Evolutionary conservation across 2,797 vertebrate genomes (phyloP), one percentile per base, ranked within the genome.

Genomic region (Anisognathus igniventris): DNA sequence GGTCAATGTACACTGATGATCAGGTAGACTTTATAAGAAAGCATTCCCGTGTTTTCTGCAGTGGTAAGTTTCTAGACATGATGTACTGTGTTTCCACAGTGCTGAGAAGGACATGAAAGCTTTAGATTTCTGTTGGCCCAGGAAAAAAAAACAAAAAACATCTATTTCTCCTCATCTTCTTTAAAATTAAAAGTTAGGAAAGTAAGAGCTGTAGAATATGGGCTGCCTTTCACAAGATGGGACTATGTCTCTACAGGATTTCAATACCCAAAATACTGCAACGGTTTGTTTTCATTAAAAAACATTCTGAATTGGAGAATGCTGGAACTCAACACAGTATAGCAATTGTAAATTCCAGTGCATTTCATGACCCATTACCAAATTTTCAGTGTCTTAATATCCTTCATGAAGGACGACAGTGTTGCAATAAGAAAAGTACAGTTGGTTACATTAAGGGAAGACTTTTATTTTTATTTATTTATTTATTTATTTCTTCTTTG

Each of bases 211-310:
- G 9, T 9, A 51, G 18, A 30, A 30, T 6, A 39, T 35, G 2
- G 0, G 1, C 10, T 31, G 25, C 14, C 10, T 82, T 84, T 72
- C 15, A 12, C 12, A 22, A 31, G 15, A 19, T 28, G 21, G 9
- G 20, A 58, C 23, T 31, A 7, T 19, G 11, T 76, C 16, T 68
- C 21, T 21, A 37, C 3, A 22, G 23, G 31, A 24, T 61, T 77
- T 77, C 1, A 9, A 18, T 53, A 25, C 0, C 0, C 13, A 81
- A 75, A 84, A 64, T 35, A 1, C 7, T 50, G 7, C 53, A 45
- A 20, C 2, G 0, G 3, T 48, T 81, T 51, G 2, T 42, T 50
- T 27, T 77, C 18, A 40, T 53, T 65, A 31, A 53, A 91, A 75
- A 57, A 7, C 7, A 17, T 25, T 67, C 9, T 78, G 31, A 87